Conservation (phyloP, 2,888 invertebrate genomes). For the Pinctada fucata region DNA sequence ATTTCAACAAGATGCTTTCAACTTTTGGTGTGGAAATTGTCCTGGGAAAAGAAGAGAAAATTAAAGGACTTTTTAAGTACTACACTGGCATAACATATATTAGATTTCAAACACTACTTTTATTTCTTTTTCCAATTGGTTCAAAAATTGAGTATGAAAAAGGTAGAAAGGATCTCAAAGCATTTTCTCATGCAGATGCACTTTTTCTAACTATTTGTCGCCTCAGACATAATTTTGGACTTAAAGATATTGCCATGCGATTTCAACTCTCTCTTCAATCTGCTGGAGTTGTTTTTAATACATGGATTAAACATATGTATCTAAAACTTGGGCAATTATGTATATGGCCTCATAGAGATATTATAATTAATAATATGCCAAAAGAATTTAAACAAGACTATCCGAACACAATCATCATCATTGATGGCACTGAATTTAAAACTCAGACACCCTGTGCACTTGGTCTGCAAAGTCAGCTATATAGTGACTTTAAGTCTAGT, state of each 20-base stretch:
- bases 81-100: slow-evolving; percentile 33
- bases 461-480: slow-evolving; percentile 41
- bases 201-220: slow-evolving; percentile 37
- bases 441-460: slow-evolving; percentile 36
- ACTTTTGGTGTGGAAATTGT: neutral
- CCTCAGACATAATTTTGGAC: slow-evolving; percentile 35
- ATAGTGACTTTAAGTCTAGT: slow-evolving; percentile 47
- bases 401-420: slow-evolving; percentile 40
- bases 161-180: slow-evolving; percentile 6
- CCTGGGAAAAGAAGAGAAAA: neutral
- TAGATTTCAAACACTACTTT: slow-evolving; percentile 34
- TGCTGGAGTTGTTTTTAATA: slow-evolving; percentile 35
- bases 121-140: slow-evolving; percentile 32
- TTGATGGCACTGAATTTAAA: slow-evolving; percentile 48
- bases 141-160: slow-evolving; percentile 17
- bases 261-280: slow-evolving; percentile 36
- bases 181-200: slow-evolving; percentile 33
- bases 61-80: slow-evolving; percentile 21
- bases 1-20: neutral
- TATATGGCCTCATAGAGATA: slow-evolving; percentile 41
- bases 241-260: slow-evolving; percentile 36
- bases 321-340: slow-evolving; percentile 39
- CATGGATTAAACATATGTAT: slow-evolving; percentile 46
- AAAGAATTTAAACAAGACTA: slow-evolving; percentile 40
- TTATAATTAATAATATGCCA: slow-evolving; percentile 41